These are phyloP conservation scores for Pseudopleuronectes americanus DNA, from an alignment of 2,797 vertebrate genomes.

Conservation along the genomic window DNA sequence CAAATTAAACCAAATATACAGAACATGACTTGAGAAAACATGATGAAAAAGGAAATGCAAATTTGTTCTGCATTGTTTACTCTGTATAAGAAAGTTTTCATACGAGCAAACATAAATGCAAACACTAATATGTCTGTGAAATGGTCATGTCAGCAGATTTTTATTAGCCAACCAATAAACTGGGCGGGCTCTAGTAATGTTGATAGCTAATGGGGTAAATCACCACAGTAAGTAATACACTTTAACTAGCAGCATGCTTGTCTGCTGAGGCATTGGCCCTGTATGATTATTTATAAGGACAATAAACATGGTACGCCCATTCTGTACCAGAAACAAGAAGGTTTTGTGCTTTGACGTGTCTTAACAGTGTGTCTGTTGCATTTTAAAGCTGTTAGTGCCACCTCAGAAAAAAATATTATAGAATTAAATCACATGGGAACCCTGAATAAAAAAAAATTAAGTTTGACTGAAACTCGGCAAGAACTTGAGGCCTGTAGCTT, in stretches of 20 bases:
- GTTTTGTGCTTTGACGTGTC: constrained; percentile 32
- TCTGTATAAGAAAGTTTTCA: no score
- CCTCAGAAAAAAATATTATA: constrained; percentile 28
- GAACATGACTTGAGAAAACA: no score
- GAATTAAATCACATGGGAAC: constrained; percentile 29
- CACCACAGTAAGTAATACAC: neutral
- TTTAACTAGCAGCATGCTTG: neutral
- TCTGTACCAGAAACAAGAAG: constrained; percentile 6
- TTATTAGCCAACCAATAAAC: no score
- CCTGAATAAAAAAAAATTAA: constrained; percentile 41
- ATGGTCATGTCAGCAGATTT: no score
- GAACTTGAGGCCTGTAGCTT: constrained; percentile 52
- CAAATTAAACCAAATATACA: no score
- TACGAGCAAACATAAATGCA: neutral
- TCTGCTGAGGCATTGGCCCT: neutral
- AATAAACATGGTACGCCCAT: neutral
- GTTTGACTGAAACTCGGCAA: constrained; percentile 56
- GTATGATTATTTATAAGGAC: neutral
- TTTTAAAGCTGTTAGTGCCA: neutral
- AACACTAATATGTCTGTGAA: no score
- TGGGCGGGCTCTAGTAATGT: no score
- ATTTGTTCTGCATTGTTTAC: no score
- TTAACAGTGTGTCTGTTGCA: neutral
- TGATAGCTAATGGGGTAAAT: constrained; percentile 3
- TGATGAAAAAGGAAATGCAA: no score